A percentile compares a stretch with the other conserved stretches of the same genome.
phyloP scores from a whole-genome alignment of 2,113 vertebrate genomes.

The Semnornis frantzii region DNA sequence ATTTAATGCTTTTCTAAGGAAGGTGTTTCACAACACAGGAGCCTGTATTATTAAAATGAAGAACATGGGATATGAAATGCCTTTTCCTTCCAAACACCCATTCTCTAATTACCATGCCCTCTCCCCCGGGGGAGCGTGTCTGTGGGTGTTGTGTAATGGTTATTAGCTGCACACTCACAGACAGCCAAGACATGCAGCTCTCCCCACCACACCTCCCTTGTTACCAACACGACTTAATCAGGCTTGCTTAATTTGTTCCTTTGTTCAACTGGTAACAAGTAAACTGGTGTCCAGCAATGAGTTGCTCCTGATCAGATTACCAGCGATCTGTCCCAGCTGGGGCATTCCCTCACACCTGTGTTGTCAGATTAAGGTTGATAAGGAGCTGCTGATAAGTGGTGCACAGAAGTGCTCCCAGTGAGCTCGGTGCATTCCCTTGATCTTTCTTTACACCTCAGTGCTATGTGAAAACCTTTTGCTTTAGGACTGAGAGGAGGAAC shows the following conservation, averaged over 20 bases:
- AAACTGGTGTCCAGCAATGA: background rate
- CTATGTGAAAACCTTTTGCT: background rate
- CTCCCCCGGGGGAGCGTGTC: background rate
- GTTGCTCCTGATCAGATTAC: background rate
- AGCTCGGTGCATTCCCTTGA: background rate
- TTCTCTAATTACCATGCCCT: background rate
- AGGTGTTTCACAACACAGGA: background rate
- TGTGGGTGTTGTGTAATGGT: background rate
- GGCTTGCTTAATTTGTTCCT: background rate
- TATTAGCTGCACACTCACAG: background rate
- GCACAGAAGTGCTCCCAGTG: background rate
- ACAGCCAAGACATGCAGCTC: background rate
- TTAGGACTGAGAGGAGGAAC: background rate
- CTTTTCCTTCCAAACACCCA: background rate
- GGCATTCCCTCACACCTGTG: constrained; percentile 49
- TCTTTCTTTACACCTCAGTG: background rate
- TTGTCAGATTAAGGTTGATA: constrained; percentile 24
- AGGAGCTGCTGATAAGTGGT: background rate
- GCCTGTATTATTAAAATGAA: background rate
- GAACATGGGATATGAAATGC: background rate
- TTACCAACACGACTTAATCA: background rate
- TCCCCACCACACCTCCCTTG: background rate
- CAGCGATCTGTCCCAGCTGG: background rate
- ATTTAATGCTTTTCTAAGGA: background rate
- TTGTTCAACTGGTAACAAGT: background rate